Evolutionary conservation across 1,140 invertebrate species (phyloP).

Genomic region (Zaprionus ornatus): DNA sequence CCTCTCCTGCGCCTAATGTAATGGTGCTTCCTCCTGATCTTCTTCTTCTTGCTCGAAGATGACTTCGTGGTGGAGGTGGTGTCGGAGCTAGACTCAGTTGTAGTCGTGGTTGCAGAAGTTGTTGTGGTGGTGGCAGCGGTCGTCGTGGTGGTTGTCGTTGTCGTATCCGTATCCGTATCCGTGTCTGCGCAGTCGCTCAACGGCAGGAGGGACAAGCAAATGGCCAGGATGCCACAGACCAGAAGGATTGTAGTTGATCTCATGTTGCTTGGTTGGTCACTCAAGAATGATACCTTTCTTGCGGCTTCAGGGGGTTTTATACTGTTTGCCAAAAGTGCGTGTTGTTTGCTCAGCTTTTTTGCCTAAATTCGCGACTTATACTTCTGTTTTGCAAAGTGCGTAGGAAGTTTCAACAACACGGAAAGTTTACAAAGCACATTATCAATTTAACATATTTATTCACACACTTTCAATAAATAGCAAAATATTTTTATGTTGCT

Average conservation of each 20-base stretch:
- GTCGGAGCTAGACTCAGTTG: neutral
- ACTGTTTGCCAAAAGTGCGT: neutral
- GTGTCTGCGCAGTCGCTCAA: neutral
- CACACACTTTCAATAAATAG: too few species aligned
- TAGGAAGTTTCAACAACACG: too few species aligned
- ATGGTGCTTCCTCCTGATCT: neutral
- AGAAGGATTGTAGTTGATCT: neutral
- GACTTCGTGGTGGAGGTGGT: neutral
- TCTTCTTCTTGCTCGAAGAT: neutral
- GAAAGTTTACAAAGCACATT: too few species aligned
- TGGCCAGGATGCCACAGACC: slow-evolving; percentile 5
- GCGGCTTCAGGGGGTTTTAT: neutral
- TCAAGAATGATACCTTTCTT: slow-evolving; percentile 7
- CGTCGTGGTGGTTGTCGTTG: too few species aligned
- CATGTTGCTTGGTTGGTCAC: slow-evolving; percentile 1
- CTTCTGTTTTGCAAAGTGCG: neutral
- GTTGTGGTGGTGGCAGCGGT: neutral
- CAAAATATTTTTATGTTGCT: too few species aligned
- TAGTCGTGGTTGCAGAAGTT: neutral
- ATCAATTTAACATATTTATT: too few species aligned
- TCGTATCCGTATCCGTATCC: too few species aligned
- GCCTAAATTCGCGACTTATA: neutral
- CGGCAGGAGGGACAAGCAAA: slow-evolving; percentile 2
- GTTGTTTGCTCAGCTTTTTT: neutral
- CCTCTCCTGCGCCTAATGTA: neutral